These are phyloP conservation scores for Cheilosia urbana DNA, from an alignment of 2,888 invertebrate species.

Conservation along the genomic window DNA sequence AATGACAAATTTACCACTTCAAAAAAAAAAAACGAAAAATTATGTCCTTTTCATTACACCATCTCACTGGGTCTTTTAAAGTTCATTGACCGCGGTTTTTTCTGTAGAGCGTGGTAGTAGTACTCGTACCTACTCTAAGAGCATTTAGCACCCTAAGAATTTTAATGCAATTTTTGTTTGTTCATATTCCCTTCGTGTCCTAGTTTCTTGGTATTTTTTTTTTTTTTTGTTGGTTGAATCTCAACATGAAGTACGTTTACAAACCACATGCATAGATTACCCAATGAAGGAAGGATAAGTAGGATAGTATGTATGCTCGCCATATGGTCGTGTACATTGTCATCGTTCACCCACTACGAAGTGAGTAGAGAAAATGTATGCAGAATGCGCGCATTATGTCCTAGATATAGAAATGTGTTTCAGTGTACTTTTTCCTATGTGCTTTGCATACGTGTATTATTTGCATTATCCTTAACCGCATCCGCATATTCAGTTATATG, in stretches of 20 bases:
- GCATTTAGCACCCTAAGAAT: not conserved
- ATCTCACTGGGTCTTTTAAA: not conserved
- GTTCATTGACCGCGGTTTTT: not conserved
- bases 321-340: not conserved
- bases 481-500: conserved; percentile 12
- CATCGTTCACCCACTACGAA: conserved; percentile 14
- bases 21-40: not conserved
- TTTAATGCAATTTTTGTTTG: conserved; percentile 17
- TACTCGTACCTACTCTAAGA: not conserved
- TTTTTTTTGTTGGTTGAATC: conserved; percentile 12
- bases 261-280: conserved; percentile 43
- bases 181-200: conserved; percentile 19
- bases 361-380: conserved; percentile 23
- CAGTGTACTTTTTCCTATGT: conserved; percentile 2
- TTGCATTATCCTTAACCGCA: conserved; percentile 49
- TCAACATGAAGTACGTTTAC: conserved; percentile 9
- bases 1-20: not conserved
- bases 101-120: not conserved
- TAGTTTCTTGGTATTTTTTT: not conserved
- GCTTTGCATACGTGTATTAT: conserved; percentile 15
- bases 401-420: conserved; percentile 37
- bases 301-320: conserved; percentile 29
- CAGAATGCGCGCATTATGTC: conserved; percentile 46
- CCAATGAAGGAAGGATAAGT: conserved; percentile 46
- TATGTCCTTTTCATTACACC: not conserved